A percentile compares a stretch with the other conserved stretches of the same genome.
Evolutionary conservation across 2,888 invertebrate species (phyloP).

Genomic region (Escarpia spicata): DNA sequence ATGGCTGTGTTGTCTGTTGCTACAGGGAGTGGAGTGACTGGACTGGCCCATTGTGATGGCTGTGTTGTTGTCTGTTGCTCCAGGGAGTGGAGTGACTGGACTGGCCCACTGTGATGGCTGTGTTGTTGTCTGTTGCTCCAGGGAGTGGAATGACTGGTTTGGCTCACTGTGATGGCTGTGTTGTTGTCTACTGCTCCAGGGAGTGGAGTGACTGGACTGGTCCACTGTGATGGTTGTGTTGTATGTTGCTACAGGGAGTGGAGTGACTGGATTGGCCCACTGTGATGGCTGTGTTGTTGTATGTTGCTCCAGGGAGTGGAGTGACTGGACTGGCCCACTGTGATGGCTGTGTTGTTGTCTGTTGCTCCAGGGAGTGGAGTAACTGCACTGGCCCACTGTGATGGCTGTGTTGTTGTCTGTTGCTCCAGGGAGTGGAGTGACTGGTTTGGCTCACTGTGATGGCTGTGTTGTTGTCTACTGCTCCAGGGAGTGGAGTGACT

Average conservation of each 20-base stretch:
- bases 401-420: too few relatives aligned
- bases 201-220: slow-evolving; percentile 81
- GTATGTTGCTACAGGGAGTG: too few relatives aligned
- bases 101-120: slow-evolving; percentile 72
- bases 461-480: slow-evolving; percentile 72
- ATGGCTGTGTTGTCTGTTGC: slow-evolving; percentile 72
- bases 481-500: too few relatives aligned
- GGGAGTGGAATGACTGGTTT: too few relatives aligned
- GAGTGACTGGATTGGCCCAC: too few relatives aligned
- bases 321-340: slow-evolving; percentile 74
- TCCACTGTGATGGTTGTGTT: slow-evolving; percentile 73
- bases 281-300: too few relatives aligned
- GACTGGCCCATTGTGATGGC: too few relatives aligned
- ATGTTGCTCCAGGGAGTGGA: slow-evolving; percentile 77
- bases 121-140: slow-evolving; percentile 56
- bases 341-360: slow-evolving; percentile 74
- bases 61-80: slow-evolving; percentile 27
- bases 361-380: too few relatives aligned
- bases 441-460: slow-evolving; percentile 69
- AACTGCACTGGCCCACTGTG: too few relatives aligned
- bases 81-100: slow-evolving; percentile 87
- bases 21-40: slow-evolving; percentile 79
- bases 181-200: slow-evolving; percentile 68
- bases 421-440: slow-evolving; percentile 83
- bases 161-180: too few relatives aligned